Evolutionary conservation across 2,888 invertebrate genomes (phyloP), one percentile per base, ranked within the genome.

Genomic region (Parnassius mnemosyne): DNA sequence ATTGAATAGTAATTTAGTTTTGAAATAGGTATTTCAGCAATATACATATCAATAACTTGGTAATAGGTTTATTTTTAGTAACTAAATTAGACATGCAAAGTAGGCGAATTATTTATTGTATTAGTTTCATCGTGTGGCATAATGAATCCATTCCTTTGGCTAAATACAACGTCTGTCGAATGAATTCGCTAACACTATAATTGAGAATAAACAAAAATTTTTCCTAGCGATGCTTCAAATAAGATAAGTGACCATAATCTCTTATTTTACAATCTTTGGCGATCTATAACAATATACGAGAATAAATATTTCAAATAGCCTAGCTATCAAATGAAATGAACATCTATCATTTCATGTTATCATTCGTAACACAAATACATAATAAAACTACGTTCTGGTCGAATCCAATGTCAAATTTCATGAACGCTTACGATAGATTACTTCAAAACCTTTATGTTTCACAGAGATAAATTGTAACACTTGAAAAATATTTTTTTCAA

Each of bases 1-100:
- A 91, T 91, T 90, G 90, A 90, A 90, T 91, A 89, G 83, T 90
- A 87, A 88, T 89, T 91, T 89, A 90, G 84, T 87, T 89, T 87
- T 82, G 83, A 89, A 91, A 87, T 86, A n/a, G n/a, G n/a, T n/a
- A 87, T 85, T 81, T 87, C 88, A 90, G 90, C 87, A 81, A 85
- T 89, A 86, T 87, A 87, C 84, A 87, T 85, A 87, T 80, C 82
- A 80, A 80, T 85, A 87, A 89, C 84, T 86, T 78, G 83, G 84
- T 85, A 85, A 84, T 86, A 86, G 80, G 81, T 85, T 82, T 75
- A 82, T 82, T 75, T 74, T 75, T 74, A 81, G 79, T 80, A 82
- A 89, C 83, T 69, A 73, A 76, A 81, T 75, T 77, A 75, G 71
- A 87, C 83, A 85, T 85, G 89, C 88, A 87, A 89, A 89, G 81